Percentiles rank a stretch among this genome's conserved stretches.
Evolutionary conservation across 2,888 invertebrate species (phyloP).

Genomic region (Drosophila infuscata): DNA sequence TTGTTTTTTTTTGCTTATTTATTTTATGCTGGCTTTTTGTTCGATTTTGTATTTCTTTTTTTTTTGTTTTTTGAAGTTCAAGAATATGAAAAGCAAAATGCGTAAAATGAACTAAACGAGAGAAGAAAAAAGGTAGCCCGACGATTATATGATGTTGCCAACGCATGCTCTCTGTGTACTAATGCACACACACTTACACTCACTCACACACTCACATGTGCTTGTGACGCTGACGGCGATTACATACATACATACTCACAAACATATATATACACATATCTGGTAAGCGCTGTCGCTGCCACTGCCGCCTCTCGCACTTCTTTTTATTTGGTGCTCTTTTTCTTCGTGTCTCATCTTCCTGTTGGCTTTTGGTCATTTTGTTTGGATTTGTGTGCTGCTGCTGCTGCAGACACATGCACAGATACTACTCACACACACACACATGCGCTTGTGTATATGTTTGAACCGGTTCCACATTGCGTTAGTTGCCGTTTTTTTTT

Average conservation of each 20-base stretch:
- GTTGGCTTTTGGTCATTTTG: conserved; percentile 69
- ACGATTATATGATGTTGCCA: conserved; percentile 53
- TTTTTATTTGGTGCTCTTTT: conserved; percentile 38
- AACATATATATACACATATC: conserved; percentile 24
- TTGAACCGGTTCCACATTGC: conserved; percentile 72
- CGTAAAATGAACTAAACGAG: conserved; percentile 66
- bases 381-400: conserved; percentile 52
- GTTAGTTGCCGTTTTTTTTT: conserved; percentile 65
- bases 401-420: conserved; percentile 28
- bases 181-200: conserved; percentile 4
- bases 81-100: conserved; percentile 78
- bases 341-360: conserved; percentile 63
- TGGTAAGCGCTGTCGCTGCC: conserved; percentile 12
- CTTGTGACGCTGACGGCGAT: conserved; percentile 28
- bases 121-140: conserved; percentile 56
- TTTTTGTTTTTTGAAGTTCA: conserved; percentile 70
- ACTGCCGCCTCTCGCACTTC: conserved; percentile 38
- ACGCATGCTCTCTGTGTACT: conserved; percentile 60
- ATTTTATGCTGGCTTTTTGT: conserved; percentile 75
- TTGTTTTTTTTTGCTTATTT: conserved; percentile 47
- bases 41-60: conserved; percentile 51
- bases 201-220: not conserved
- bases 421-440: conserved; percentile 8
- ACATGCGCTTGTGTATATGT: conserved; percentile 34
- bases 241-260: conserved; percentile 21